Base-by-base conservation (phyloP, 2,113 vertebrate genomes). In the Columbina picui region DNA sequence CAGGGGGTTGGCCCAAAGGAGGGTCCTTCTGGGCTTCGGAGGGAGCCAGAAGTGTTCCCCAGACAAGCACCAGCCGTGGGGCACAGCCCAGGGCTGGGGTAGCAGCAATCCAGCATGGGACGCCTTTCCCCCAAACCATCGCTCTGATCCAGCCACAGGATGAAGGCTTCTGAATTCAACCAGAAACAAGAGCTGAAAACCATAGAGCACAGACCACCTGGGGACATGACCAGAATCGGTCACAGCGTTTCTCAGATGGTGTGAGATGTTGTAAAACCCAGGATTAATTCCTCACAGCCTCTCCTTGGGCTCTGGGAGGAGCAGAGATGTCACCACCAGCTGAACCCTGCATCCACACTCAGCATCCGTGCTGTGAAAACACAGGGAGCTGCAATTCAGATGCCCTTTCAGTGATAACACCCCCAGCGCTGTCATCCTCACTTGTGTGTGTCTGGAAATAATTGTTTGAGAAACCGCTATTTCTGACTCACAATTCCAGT, bases 11-110 rank as follows among this genome's bases (percentile, higher is more conserved):
- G 36, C 27, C 32, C 30, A 3, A 0, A 7, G 29, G 9, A 61
- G 50, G 14, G 19, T 14, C 12, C 9, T 26, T 1, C 3, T 1
- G 29, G 19, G 25, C 41, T 39, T 21, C 1, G 22, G 29, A 11
- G 8, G n/a, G 45, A 61, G 26, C 39, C 0, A 3, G 69, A 25
- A 68, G 12, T 0, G 0, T 4, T 43, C 39, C 56, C 6, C 1
- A 9, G 29, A 32, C 38, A 50, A 1, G 2, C 0, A 0, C 55
- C 4, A 4, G 19, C 45, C 5, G 0, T 2, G 20, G 29, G 57
- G 10, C 43, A 49, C 0, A 2, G 43, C 13, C 50, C 50, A 11
- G 17, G n/a, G 41, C 57, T 71, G 41, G 1, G 1, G n/a, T 39
- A 13, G 2, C 43, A 14, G 38, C 12, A 16, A 4, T 2, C 14